Evolutionary conservation across 2,113 vertebrate genomes (phyloP).

Genomic region (Lathamus discolor): DNA sequence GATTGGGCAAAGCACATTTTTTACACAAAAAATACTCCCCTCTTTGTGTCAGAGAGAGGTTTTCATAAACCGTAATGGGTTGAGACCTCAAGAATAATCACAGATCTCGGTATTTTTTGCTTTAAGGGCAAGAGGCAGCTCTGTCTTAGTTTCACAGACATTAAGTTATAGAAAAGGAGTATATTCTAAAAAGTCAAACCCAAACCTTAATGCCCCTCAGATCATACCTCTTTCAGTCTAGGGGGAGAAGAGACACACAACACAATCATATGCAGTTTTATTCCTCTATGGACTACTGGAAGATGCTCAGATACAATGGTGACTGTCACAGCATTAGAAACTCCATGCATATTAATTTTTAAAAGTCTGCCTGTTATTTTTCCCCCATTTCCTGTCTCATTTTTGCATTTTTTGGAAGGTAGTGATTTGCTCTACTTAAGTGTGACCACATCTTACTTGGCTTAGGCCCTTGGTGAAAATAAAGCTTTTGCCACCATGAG

Average conservation of each 20-base stretch:
- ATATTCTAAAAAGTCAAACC: neutral
- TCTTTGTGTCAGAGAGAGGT: neutral
- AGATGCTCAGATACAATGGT: neutral
- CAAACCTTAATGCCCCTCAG: neutral
- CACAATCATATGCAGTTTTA: neutral
- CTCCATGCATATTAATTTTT: neutral
- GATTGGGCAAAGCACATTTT: neutral
- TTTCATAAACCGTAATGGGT: neutral
- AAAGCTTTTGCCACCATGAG: constrained; percentile 23
- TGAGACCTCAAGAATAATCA: neutral
- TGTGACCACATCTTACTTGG: neutral
- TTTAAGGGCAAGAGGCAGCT: neutral
- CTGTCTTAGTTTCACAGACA: neutral
- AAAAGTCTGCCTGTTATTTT: neutral
- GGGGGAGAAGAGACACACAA: neutral
- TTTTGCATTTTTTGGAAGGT: neutral
- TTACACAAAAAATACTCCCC: accelerated
- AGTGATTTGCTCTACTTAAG: neutral
- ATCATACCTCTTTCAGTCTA: neutral
- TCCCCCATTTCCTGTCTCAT: neutral
- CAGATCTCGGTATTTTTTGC: neutral
- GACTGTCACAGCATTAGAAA: neutral
- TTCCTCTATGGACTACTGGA: neutral
- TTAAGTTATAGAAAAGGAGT: neutral
- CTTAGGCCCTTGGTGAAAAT: neutral